These are phyloP conservation scores for Tuta absoluta DNA, from an alignment of 2,888 invertebrate species.

Conservation along the genomic window DNA sequence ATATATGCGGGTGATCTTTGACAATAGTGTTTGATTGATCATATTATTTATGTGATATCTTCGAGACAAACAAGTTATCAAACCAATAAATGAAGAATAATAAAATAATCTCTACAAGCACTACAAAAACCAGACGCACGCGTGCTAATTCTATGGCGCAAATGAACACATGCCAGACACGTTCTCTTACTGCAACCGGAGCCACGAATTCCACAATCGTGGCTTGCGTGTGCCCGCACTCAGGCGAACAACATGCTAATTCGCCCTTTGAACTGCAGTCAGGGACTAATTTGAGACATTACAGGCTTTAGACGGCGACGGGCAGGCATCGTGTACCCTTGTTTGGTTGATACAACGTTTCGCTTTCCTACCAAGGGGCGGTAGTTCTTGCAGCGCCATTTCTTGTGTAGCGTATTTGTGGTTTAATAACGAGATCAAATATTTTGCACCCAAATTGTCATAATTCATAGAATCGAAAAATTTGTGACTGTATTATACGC, in stretches of 20 bases:
- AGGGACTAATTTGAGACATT: neutral
- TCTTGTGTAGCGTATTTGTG: neutral
- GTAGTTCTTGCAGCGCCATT: neutral
- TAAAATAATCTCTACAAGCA: too few species aligned
- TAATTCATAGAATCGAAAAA: too few species aligned
- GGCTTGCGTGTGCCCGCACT: slow-evolving; percentile 1
- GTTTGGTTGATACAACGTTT: slow-evolving; percentile 8
- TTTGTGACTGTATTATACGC: too few species aligned
- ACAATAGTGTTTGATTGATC: too few species aligned
- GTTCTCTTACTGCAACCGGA: neutral
- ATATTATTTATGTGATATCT: too few species aligned
- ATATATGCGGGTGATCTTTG: too few species aligned
- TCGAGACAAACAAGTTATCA: too few species aligned
- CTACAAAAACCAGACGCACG: neutral
- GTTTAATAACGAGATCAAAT: neutral
- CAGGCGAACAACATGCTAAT: slow-evolving; percentile 15
- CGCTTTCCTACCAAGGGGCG: neutral
- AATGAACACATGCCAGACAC: neutral
- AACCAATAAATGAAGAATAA: too few species aligned
- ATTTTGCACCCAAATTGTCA: neutral
- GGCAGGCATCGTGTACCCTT: neutral
- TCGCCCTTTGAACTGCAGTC: slow-evolving; percentile 2
- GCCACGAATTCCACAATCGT: neutral
- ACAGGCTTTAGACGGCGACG: neutral
- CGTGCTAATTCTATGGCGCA: neutral